Evolutionary conservation across 2,888 invertebrate genomes (phyloP).

Genomic region (Tuta absoluta): DNA sequence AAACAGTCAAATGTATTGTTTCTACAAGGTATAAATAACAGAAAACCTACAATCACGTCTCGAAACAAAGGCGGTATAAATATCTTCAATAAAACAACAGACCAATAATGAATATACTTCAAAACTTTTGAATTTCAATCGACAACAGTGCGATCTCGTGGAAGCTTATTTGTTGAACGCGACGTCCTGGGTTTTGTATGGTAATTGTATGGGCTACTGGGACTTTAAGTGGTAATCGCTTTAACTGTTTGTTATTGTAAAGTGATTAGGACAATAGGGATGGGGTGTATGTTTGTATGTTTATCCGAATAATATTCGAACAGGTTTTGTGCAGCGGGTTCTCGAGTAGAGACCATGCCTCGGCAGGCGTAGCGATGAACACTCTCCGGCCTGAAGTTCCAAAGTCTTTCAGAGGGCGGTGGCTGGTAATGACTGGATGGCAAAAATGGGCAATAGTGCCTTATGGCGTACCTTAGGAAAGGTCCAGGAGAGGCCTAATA

Average conservation of each 20-base stretch:
- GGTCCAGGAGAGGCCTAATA: too few relatives aligned
- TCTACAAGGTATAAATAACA: neutral
- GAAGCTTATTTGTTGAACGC: neutral
- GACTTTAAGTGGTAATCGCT: neutral
- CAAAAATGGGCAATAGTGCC: too few relatives aligned
- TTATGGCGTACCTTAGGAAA: too few relatives aligned
- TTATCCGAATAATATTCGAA: neutral
- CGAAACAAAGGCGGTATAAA: neutral
- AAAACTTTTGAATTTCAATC: neutral
- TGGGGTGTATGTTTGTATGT: neutral
- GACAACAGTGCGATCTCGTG: neutral
- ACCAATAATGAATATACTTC: conserved; percentile 13
- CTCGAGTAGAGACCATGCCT: too few relatives aligned
- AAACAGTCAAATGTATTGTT: neutral
- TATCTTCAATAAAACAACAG: neutral
- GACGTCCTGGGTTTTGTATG: conserved; percentile 4
- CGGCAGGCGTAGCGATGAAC: too few relatives aligned
- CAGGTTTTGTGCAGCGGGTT: neutral
- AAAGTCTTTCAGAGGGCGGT: too few relatives aligned
- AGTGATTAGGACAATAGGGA: neutral
- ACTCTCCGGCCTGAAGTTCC: too few relatives aligned
- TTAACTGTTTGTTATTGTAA: conserved; percentile 1
- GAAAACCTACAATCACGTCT: neutral
- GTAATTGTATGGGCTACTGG: neutral
- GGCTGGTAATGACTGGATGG: too few relatives aligned